A percentile compares a stretch with the other conserved stretches of the same genome.
These are phyloP conservation scores for Lissocephala sabroskyi DNA, from an alignment of 2,888 invertebrate genomes.

Conservation along the genomic window DNA sequence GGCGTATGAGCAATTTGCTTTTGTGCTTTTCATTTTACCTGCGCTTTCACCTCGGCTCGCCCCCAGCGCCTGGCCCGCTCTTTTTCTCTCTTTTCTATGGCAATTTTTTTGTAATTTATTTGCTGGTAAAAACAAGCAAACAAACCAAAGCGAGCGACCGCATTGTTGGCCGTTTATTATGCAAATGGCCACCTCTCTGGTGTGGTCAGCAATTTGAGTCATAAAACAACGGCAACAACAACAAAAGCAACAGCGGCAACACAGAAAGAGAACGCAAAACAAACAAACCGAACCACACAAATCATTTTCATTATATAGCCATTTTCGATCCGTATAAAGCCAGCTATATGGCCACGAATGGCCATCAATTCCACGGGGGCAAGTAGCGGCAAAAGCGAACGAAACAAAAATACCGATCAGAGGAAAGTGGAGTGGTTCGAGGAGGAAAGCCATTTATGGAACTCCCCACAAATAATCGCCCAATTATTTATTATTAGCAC, in stretches of 20 bases:
- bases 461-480: too few species aligned
- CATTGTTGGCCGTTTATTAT: conserved; percentile 44
- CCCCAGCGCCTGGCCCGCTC: neutral
- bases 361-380: too few species aligned
- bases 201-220: conserved; percentile 46
- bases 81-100: too few species aligned
- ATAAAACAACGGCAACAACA: conserved; percentile 19
- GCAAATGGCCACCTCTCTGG: conserved; percentile 33
- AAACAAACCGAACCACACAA: conserved; percentile 32
- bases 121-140: too few species aligned
- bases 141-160: too few species aligned
- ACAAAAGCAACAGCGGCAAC: neutral
- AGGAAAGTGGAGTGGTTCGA: too few species aligned
- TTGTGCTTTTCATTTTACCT: conserved; percentile 15
- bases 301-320: conserved; percentile 38
- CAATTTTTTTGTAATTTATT: conserved; percentile 44
- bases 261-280: conserved; percentile 4
- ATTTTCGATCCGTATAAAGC: neutral
- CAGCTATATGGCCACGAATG: too few species aligned
- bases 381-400: too few species aligned
- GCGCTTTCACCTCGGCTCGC: neutral
- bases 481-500: too few species aligned
- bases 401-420: neutral
- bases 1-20: conserved; percentile 48
- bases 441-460: too few species aligned